These are phyloP conservation scores for Metalampra italica DNA, from an alignment of 2,888 invertebrate species.

Conservation along the genomic window DNA sequence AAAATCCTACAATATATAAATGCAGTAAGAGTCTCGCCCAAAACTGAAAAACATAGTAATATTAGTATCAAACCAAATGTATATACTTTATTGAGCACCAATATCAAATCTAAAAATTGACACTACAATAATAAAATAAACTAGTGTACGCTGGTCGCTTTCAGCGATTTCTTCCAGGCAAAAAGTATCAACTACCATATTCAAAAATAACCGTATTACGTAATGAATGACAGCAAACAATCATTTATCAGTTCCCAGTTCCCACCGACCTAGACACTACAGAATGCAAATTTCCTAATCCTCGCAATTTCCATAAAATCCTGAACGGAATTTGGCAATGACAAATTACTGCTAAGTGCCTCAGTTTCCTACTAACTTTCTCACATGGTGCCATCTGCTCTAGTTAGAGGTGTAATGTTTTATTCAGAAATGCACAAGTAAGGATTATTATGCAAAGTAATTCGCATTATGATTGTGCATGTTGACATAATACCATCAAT, in stretches of 20 bases:
- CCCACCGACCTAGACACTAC: conserved; percentile 24
- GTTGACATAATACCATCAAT: conserved; percentile 78
- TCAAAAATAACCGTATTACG: no score
- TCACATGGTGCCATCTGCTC: conserved; percentile 63
- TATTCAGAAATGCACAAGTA: conserved; percentile 69
- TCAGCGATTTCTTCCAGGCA: no score
- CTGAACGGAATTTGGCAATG: conserved; percentile 55
- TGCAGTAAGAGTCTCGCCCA: no score
- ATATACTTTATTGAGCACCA: no score
- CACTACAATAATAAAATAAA: no score
- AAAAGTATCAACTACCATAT: no score
- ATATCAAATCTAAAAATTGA: no score
- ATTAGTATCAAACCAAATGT: no score
- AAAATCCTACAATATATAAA: no score
- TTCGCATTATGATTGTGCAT: conserved; percentile 61
- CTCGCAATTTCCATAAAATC: conserved; percentile 46
- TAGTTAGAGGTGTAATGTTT: conserved; percentile 50
- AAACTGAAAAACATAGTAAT: no score
- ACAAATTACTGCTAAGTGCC: conserved; percentile 54
- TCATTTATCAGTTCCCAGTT: conserved; percentile 12
- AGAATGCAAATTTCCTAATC: conserved; percentile 47
- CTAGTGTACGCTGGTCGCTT: no score
- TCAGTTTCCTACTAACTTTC: conserved; percentile 29
- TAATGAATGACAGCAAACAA: not conserved
- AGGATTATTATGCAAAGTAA: conserved; percentile 69